Evolutionary conservation across 2,113 vertebrate species (phyloP).

Genomic region (Passer montanus): DNA sequence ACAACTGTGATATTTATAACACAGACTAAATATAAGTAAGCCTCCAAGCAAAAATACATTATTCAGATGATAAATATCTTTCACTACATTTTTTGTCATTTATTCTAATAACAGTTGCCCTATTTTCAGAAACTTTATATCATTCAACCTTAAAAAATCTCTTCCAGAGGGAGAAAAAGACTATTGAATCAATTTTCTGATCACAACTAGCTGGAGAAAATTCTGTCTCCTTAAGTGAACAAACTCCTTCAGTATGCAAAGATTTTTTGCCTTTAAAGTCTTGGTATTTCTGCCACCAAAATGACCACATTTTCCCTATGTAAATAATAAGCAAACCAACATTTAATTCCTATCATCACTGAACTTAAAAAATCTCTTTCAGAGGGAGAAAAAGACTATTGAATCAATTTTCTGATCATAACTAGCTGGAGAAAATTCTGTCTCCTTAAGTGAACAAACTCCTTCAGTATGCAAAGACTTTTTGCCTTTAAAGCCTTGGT

Average conservation of each 20-base stretch:
- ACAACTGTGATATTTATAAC: slow-evolving; percentile 38
- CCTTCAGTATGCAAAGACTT: not conserved
- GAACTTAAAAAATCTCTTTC: slow-evolving; percentile 30
- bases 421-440: not conserved
- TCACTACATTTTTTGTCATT: slow-evolving; percentile 12
- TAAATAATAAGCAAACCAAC: not conserved
- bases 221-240: not conserved
- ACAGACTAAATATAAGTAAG: slow-evolving; percentile 23
- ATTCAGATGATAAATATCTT: slow-evolving; percentile 29
- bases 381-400: slow-evolving; percentile 18
- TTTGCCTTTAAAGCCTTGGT: not conserved
- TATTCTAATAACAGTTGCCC: slow-evolving; percentile 23
- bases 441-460: not conserved
- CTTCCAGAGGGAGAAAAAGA: slow-evolving; percentile 33
- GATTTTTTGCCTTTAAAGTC: not conserved
- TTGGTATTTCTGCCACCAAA: not conserved
- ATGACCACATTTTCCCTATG: not conserved
- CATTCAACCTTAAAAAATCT: slow-evolving; percentile 9
- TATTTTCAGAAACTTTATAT: slow-evolving; percentile 47
- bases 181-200: slow-evolving; percentile 22
- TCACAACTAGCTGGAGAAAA: not conserved
- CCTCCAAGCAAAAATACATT: slow-evolving; percentile 36
- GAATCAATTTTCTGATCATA: slow-evolving; percentile 22
- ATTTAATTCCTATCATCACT: too few relatives aligned
- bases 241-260: not conserved